Percentiles rank a stretch among this genome's conserved stretches.
These are phyloP conservation scores for Hemicentrotus pulcherrimus DNA, from an alignment of 35 echinoderm and acorn worm species.

Conservation along the genomic window DNA sequence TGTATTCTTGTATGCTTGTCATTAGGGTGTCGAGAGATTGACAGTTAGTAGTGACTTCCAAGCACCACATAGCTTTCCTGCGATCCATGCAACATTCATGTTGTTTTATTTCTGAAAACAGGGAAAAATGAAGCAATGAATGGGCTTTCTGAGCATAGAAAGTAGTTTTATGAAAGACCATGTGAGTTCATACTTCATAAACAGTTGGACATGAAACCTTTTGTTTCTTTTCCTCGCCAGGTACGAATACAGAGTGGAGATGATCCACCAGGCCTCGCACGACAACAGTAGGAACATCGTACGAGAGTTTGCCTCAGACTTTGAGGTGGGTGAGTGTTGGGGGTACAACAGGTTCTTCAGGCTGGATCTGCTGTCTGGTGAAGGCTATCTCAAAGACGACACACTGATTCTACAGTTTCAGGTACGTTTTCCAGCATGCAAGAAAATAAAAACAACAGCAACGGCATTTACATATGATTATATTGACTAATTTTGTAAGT, in stretches of 20 bases:
- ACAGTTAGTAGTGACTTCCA: no score
- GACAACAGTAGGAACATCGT: conserved; percentile 95
- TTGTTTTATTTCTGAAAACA: no score
- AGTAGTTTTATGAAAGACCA: neutral
- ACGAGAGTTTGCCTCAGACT: conserved; percentile 96
- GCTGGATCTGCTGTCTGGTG: conserved; percentile 84
- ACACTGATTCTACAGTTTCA: conserved; percentile 96
- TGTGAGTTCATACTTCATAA: neutral
- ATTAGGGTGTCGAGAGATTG: no score
- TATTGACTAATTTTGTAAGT: no score
- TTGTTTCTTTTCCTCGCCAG: conserved; percentile 40
- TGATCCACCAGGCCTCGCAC: conserved; percentile 94
- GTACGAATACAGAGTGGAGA: conserved; percentile 98
- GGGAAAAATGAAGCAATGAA: neutral
- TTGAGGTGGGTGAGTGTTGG: conserved; percentile 99
- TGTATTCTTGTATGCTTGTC: no score
- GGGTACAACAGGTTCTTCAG: conserved; percentile 98
- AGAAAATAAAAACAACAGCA: neutral
- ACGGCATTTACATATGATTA: no score
- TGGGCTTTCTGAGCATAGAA: neutral
- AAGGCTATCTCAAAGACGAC: conserved; percentile 95
- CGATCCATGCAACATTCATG: no score
- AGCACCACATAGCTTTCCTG: no score
- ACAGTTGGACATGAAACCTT: neutral
- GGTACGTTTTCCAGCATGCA: conserved; percentile 47